A percentile compares a stretch with the other conserved stretches of the same genome.
phyloP scores from a whole-genome alignment of 2,797 vertebrate species.

The Nasua narica region DNA sequence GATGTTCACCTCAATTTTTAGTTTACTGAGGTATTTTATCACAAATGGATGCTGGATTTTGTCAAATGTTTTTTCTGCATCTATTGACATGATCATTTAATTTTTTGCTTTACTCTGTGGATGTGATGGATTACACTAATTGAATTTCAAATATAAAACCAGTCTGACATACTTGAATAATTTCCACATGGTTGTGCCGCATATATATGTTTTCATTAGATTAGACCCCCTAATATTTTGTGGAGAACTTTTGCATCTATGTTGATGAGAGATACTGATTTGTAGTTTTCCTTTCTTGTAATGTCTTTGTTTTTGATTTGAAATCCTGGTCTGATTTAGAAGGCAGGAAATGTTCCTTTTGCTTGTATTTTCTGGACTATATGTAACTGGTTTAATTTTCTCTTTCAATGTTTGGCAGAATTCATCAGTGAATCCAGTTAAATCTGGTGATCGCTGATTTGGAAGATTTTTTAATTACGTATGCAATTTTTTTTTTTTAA shows the following conservation, averaged over 20 bases:
- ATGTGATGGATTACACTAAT: not conserved
- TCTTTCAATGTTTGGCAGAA: not conserved
- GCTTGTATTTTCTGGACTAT: not conserved
- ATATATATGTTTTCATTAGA: not conserved
- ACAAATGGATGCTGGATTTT: not conserved
- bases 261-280: not conserved
- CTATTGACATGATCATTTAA: not conserved
- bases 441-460: not conserved
- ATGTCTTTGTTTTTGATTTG: not conserved
- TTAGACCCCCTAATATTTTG: not conserved
- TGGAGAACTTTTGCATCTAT: not conserved
- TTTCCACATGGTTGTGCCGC: not conserved
- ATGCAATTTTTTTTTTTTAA: not conserved
- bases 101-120: not conserved
- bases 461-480: not conserved
- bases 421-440: not conserved
- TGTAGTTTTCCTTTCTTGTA: not conserved
- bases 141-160: not conserved
- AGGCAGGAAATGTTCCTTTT: not conserved
- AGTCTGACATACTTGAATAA: not conserved
- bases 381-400: not conserved
- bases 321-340: not conserved
- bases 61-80: not conserved
- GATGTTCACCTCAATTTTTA: not conserved
- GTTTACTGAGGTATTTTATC: not conserved